These are phyloP conservation scores for Chiloscyllium plagiosum DNA, from an alignment of 2,113 vertebrate species.

Conservation along the genomic window DNA sequence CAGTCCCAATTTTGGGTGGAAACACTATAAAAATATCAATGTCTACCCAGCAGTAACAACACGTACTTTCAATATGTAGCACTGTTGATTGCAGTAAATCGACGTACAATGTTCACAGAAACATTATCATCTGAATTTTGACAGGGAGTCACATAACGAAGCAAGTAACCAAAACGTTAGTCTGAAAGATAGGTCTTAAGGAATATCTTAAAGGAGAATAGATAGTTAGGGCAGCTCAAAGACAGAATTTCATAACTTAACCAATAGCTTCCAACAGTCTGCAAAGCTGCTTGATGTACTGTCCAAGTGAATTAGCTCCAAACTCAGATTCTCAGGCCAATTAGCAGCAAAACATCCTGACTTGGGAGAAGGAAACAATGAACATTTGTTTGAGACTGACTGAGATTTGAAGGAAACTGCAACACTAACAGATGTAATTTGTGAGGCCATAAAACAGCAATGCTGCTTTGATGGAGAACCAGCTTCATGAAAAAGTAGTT, in stretches of 20 bases:
- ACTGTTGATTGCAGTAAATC: neutral
- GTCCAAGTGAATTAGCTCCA: neutral
- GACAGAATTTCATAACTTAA: neutral
- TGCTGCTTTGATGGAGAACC: neutral
- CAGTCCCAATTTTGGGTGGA: neutral
- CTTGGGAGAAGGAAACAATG: neutral
- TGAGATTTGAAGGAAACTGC: neutral
- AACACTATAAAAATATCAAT: neutral
- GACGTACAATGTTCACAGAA: neutral
- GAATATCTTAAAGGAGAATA: neutral
- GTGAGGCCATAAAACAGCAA: neutral
- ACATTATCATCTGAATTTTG: neutral
- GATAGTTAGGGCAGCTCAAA: neutral
- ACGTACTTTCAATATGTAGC: neutral
- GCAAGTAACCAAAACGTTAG: neutral
- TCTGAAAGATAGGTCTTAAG: neutral
- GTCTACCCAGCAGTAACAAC: neutral
- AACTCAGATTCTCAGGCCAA: neutral
- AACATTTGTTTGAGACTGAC: neutral
- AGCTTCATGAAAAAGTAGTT: neutral
- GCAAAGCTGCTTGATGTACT: neutral
- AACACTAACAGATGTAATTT: neutral
- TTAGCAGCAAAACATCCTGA: neutral
- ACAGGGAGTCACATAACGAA: neutral
- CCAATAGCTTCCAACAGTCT: neutral